These are phyloP conservation scores for Epinotia ramella DNA, from an alignment of 2,888 invertebrate genomes.

Conservation along the genomic window DNA sequence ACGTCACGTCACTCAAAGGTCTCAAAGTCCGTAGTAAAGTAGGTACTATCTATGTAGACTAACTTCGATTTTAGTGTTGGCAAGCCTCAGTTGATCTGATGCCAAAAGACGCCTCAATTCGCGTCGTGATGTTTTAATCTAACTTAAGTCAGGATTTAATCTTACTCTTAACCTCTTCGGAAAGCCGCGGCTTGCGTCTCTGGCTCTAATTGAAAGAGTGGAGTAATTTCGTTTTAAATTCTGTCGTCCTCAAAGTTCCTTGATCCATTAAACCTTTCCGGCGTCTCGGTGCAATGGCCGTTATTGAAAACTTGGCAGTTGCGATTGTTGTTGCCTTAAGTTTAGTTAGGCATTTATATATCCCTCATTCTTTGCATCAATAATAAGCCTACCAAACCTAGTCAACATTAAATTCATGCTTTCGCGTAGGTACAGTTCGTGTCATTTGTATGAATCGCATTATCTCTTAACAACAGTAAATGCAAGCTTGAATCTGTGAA, in stretches of 20 bases:
- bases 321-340: slow-evolving; percentile 10
- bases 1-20: not conserved
- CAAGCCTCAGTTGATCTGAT: slow-evolving; percentile 11
- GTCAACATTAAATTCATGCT: not conserved
- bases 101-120: slow-evolving; percentile 19
- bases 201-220: slow-evolving; percentile 34
- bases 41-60: not conserved
- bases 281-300: slow-evolving; percentile 7
- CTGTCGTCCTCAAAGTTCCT: slow-evolving; percentile 31
- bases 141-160: slow-evolving; percentile 18
- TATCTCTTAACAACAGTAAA: not conserved
- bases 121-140: slow-evolving; percentile 16
- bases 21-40: not conserved
- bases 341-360: not conserved
- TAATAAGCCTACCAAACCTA: not conserved
- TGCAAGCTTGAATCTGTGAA: not conserved
- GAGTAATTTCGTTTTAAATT: slow-evolving; percentile 30
- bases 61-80: slow-evolving; percentile 22
- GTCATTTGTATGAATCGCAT: not conserved
- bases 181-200: not conserved
- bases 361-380: not conserved
- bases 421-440: not conserved
- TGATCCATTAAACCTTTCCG: slow-evolving; percentile 15
- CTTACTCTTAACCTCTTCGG: slow-evolving; percentile 4
- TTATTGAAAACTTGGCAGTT: slow-evolving; percentile 23